Percentiles rank a stretch among this genome's conserved stretches.
These are phyloP conservation scores for Drosophila paracracens DNA, from an alignment of 2,888 invertebrate genomes.

Conservation along the genomic window DNA sequence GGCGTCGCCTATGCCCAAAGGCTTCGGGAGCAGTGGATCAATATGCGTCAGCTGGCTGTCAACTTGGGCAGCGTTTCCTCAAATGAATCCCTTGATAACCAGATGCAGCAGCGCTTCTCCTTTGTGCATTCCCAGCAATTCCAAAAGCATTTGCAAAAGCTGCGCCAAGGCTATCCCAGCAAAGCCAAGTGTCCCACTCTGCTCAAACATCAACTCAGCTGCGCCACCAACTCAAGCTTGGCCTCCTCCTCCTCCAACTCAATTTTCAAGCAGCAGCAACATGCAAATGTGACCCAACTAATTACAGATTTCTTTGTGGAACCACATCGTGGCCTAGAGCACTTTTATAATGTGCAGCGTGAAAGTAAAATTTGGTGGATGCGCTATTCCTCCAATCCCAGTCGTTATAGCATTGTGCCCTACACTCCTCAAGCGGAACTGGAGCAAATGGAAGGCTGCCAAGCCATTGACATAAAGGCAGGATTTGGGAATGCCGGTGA, in stretches of 20 bases:
- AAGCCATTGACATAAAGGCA: constrained; percentile 88
- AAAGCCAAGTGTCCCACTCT: constrained; percentile 73
- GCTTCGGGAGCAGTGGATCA: constrained; percentile 67
- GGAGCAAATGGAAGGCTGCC: constrained; percentile 29
- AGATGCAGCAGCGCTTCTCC: constrained; percentile 46
- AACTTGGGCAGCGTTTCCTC: constrained; percentile 30
- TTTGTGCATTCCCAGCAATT: constrained; percentile 81
- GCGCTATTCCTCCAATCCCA: constrained; percentile 91
- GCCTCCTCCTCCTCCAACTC: background rate
- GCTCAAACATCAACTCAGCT: constrained; percentile 58
- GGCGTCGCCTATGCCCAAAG: constrained; percentile 65
- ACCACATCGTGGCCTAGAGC: constrained; percentile 86
- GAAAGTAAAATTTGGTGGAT: constrained; percentile 95
- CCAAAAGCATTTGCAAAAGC: constrained; percentile 50
- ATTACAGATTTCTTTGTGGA: constrained; percentile 77
- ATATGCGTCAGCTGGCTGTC: constrained; percentile 52
- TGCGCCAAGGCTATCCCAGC: constrained; percentile 58
- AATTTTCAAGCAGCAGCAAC: constrained; percentile 33
- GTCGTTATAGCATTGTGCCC: constrained; percentile 87
- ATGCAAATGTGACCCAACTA: constrained; percentile 50
- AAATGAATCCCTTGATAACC: background rate
- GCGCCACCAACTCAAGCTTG: background rate
- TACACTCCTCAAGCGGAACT: constrained; percentile 77
- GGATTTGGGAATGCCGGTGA: constrained; percentile 88
- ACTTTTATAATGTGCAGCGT: constrained; percentile 91